Evolutionary conservation across 2,888 invertebrate species (phyloP).

Genomic region (Lepidochrysops patricia): DNA sequence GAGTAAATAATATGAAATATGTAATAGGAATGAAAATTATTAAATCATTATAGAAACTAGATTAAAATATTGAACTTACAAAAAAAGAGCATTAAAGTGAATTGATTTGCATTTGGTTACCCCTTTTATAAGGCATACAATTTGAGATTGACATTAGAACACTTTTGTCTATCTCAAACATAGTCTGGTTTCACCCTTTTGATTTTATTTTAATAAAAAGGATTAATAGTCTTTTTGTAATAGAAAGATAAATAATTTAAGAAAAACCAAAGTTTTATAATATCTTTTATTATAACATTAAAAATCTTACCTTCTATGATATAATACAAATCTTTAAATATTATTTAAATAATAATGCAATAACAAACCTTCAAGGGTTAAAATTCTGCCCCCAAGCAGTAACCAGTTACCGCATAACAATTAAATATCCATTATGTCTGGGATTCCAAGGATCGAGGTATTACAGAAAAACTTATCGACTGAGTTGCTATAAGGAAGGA

Average conservation of each 20-base stretch:
- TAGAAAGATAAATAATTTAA: not conserved
- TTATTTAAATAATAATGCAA: not conserved
- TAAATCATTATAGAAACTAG: not conserved
- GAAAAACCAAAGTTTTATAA: not conserved
- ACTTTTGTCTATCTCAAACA: too few relatives aligned
- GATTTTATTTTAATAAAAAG: too few relatives aligned
- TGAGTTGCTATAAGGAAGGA: too few relatives aligned
- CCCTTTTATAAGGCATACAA: too few relatives aligned
- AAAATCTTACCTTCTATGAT: not conserved
- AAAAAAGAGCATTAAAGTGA: not conserved
- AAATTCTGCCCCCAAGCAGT: too few relatives aligned
- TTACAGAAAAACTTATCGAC: too few relatives aligned
- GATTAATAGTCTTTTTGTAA: too few relatives aligned
- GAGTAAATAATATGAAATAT: slow-evolving; percentile 25
- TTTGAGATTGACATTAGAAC: too few relatives aligned
- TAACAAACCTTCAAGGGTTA: not conserved
- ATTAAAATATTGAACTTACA: not conserved
- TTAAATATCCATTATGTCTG: too few relatives aligned
- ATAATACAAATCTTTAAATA: not conserved
- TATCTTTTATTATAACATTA: not conserved
- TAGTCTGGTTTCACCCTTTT: too few relatives aligned
- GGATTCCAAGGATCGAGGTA: too few relatives aligned
- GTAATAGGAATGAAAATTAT: not conserved
- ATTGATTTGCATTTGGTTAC: not conserved
- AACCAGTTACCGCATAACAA: too few relatives aligned